These are phyloP conservation scores for Labroides dimidiatus DNA, from an alignment of 2,797 vertebrate genomes.

Conservation along the genomic window DNA sequence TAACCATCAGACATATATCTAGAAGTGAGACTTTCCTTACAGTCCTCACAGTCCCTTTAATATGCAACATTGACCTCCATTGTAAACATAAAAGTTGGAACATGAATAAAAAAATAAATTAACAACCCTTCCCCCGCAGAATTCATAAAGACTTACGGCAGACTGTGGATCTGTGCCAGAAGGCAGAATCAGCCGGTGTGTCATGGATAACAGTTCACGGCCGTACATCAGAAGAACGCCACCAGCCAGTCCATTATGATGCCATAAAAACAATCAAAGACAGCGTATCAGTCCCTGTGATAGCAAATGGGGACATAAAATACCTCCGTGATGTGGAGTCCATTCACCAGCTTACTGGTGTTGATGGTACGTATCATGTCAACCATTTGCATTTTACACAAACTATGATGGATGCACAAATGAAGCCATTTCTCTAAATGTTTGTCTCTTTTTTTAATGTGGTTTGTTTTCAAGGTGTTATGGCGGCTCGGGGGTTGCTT, in stretches of 20 bases:
- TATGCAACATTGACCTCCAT: no score
- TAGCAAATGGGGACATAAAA: slow-evolving; percentile 96
- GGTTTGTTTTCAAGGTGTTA: slow-evolving; percentile 82
- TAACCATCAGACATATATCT: no score
- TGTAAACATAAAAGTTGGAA: no score
- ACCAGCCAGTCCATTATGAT: slow-evolving; percentile 95
- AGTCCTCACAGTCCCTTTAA: no score
- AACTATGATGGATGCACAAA: neutral
- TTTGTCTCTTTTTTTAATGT: slow-evolving; percentile 12
- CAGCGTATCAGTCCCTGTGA: slow-evolving; percentile 90
- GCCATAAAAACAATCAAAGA: slow-evolving; percentile 96
- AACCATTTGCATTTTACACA: neutral
- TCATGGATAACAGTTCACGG: slow-evolving; percentile 98
- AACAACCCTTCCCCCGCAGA: slow-evolving; percentile 71
- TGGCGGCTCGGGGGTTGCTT: slow-evolving; percentile 94
- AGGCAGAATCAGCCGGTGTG: slow-evolving; percentile 93
- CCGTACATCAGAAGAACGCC: slow-evolving; percentile 91
- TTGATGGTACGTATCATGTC: slow-evolving; percentile 87
- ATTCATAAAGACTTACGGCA: slow-evolving; percentile 91
- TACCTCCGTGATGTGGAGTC: slow-evolving; percentile 90
- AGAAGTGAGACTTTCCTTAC: no score
- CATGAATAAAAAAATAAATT: neutral
- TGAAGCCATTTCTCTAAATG: neutral
- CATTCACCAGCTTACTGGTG: slow-evolving; percentile 87
- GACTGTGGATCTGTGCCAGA: slow-evolving; percentile 95